These are phyloP conservation scores for Eumaeus atala DNA, from an alignment of 1,140 invertebrate species.

Conservation along the genomic window DNA sequence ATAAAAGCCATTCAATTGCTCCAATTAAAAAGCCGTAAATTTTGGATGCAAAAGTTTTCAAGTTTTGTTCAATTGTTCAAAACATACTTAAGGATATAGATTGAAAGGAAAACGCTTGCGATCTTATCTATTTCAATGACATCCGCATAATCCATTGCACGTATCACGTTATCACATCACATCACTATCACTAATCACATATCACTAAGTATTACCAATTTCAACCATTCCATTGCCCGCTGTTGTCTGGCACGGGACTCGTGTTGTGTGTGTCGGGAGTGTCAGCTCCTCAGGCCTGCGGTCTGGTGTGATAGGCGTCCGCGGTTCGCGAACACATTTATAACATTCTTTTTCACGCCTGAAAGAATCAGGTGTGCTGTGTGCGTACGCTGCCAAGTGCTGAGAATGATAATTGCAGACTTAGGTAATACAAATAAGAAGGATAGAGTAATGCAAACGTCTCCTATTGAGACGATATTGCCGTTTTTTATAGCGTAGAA, in stretches of 20 bases:
- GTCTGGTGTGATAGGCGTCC: constrained; percentile 59
- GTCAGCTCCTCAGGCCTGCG: constrained; percentile 47
- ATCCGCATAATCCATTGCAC: constrained; percentile 7
- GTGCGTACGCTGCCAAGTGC: constrained; percentile 24
- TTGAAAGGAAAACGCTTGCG: not conserved
- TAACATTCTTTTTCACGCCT: constrained; percentile 72
- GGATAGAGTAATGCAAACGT: too few relatives aligned
- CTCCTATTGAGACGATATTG: too few relatives aligned
- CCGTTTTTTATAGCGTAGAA: too few relatives aligned
- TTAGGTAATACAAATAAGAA: too few relatives aligned
- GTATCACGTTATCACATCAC: constrained; percentile 16
- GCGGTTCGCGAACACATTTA: constrained; percentile 57
- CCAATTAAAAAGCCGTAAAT: too few relatives aligned
- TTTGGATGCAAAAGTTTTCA: too few relatives aligned
- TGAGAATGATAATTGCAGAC: not conserved
- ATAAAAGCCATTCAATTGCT: too few relatives aligned
- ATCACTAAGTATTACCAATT: constrained; percentile 57
- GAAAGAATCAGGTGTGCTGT: constrained; percentile 42
- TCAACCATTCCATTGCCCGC: constrained; percentile 63
- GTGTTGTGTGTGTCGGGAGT: constrained; percentile 37
- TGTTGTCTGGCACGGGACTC: constrained; percentile 31
- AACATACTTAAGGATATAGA: too few relatives aligned
- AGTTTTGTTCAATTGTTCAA: too few relatives aligned
- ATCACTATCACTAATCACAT: constrained; percentile 32
- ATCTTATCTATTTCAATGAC: not conserved